Percentiles rank a stretch among this genome's conserved stretches.
Evolutionary conservation across 2,888 invertebrate genomes (phyloP).

Genomic region (Scaptomyza tumidula): DNA sequence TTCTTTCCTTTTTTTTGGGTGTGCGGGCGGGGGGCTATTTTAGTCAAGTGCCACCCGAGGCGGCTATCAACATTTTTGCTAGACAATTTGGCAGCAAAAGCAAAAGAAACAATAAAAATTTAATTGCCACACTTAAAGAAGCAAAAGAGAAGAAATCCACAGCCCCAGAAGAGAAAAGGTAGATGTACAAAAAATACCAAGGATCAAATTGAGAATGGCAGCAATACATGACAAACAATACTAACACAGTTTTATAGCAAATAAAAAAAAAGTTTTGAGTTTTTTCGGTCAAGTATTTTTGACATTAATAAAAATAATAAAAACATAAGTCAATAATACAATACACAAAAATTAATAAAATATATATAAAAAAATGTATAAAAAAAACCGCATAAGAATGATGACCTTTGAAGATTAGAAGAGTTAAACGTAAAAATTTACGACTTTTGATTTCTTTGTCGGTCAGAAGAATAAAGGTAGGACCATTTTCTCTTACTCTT

Average conservation of each 20-base stretch:
- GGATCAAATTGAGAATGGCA: too few species aligned
- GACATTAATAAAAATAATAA: not conserved
- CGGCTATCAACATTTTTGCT: conserved; percentile 64
- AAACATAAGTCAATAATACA: too few species aligned
- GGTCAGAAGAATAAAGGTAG: not conserved
- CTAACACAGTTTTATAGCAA: too few species aligned
- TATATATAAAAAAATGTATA: not conserved
- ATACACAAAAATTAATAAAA: too few species aligned
- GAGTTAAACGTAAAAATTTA: not conserved
- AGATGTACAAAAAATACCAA: too few species aligned
- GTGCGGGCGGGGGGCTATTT: conserved; percentile 10
- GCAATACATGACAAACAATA: too few species aligned
- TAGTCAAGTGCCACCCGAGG: conserved; percentile 52
- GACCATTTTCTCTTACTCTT: not conserved
- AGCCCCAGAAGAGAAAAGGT: too few species aligned
- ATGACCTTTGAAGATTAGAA: not conserved
- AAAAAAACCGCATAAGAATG: not conserved
- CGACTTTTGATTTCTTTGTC: not conserved
- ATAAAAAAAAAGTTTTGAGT: too few species aligned
- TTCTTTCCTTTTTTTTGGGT: not conserved
- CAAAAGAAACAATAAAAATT: conserved; percentile 68
- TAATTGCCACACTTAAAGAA: conserved; percentile 63
- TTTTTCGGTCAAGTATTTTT: conserved; percentile 6
- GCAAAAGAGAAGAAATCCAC: conserved; percentile 15
- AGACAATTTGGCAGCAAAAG: conserved; percentile 66